These are phyloP conservation scores for Orius laevigatus DNA, from an alignment of 1,140 invertebrate genomes.

Conservation along the genomic window DNA sequence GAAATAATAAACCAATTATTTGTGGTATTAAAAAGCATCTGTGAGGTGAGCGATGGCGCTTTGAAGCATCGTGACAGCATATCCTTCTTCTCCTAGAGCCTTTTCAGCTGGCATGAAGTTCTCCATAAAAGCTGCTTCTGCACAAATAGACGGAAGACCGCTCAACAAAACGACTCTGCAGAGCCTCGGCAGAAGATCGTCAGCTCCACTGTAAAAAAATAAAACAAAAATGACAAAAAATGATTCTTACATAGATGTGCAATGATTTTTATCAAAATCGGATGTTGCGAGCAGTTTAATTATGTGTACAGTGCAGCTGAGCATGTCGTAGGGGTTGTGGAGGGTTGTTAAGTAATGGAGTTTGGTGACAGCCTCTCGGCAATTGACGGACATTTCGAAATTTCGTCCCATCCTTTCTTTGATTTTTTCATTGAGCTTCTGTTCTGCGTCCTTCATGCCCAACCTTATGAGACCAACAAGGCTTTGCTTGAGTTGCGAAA, in stretches of 20 bases:
- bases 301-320: slow-evolving; percentile 14
- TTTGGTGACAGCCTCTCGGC: slow-evolving; percentile 14
- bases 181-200: slow-evolving; percentile 18
- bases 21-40: too few species aligned
- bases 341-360: slow-evolving; percentile 14
- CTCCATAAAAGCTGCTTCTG: slow-evolving; percentile 18
- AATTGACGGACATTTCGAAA: too few species aligned
- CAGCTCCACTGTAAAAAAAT: slow-evolving; percentile 17
- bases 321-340: slow-evolving; percentile 16
- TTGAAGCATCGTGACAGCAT: slow-evolving; percentile 18
- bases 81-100: slow-evolving; percentile 19
- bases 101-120: slow-evolving; percentile 18
- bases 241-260: slow-evolving; percentile 15
- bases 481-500: slow-evolving; percentile 8
- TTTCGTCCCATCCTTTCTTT: neutral
- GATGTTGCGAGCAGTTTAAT: slow-evolving; percentile 14
- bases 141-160: slow-evolving; percentile 12
- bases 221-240: neutral
- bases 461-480: slow-evolving; percentile 9
- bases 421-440: neutral
- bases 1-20: too few species aligned
- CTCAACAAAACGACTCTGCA: slow-evolving; percentile 14
- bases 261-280: slow-evolving; percentile 13
- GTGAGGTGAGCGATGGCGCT: slow-evolving; percentile 16
- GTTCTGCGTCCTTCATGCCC: neutral